These are phyloP conservation scores for Cheilosia grossa DNA, from an alignment of 2,888 invertebrate species.

Conservation along the genomic window DNA sequence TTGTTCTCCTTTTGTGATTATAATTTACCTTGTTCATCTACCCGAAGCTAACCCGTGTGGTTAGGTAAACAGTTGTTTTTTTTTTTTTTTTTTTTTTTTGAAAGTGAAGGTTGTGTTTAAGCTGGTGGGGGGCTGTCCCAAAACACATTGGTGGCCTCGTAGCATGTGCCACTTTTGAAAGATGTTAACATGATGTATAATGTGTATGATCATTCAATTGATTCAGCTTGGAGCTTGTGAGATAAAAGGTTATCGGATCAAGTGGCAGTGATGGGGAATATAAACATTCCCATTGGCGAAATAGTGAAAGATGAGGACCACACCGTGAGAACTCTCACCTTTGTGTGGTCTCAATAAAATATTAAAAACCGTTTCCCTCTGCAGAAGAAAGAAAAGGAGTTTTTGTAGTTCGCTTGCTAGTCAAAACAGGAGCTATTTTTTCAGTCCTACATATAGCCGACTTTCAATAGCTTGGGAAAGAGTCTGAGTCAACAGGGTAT, in stretches of 20 bases:
- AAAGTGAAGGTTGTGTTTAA: slow-evolving; percentile 41
- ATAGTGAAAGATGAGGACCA: too few relatives aligned
- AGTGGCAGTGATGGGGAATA: not conserved
- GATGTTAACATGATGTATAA: slow-evolving; percentile 24
- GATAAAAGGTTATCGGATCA: not conserved
- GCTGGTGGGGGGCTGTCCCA: not conserved
- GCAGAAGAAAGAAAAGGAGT: too few relatives aligned
- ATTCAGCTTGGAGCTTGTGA: not conserved
- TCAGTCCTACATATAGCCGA: too few relatives aligned
- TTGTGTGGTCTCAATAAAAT: too few relatives aligned
- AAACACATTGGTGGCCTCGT: slow-evolving; percentile 13
- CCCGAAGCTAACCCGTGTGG: slow-evolving; percentile 27
- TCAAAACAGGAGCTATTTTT: too few relatives aligned
- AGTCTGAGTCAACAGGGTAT: too few relatives aligned
- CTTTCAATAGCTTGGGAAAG: too few relatives aligned
- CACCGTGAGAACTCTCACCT: too few relatives aligned
- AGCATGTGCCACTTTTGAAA: slow-evolving; percentile 10
- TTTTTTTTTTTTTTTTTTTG: not conserved
- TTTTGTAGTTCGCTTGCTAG: too few relatives aligned
- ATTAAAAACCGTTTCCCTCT: too few relatives aligned
- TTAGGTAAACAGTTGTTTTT: slow-evolving; percentile 44
- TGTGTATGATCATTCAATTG: slow-evolving; percentile 36
- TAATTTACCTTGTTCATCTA: slow-evolving; percentile 38
- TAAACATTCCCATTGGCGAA: too few relatives aligned
- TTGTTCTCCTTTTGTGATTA: slow-evolving; percentile 29